Base-by-base conservation (phyloP, 1,140 invertebrate genomes). In the Lordiphosa mommai region DNA sequence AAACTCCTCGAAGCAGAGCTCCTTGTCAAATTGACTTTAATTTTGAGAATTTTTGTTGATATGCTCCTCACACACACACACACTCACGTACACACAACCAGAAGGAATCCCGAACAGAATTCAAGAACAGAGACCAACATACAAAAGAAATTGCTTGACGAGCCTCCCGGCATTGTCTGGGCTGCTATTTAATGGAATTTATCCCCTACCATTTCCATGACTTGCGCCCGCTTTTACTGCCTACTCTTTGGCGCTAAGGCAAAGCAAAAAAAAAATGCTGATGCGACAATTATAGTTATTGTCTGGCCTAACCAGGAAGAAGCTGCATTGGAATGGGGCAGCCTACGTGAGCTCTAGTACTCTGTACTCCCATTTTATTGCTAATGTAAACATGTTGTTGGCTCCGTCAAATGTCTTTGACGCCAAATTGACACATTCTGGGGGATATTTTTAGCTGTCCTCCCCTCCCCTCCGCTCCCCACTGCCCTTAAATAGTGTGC, bases 281-380 rank as follows among this genome's bases (percentile, higher is more conserved):
- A 80, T 80, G 74, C 74, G 76, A 80, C 74, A 80, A 80, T 80
- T 82, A 80, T 80, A 80, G 74, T 80, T 80, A 80, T 80, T 80
- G 74, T 80, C 74, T 80, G 74, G 71, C 71, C 59, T 79, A 73
- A 67, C 37, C 61, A 37, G 50, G 33, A 27, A 16, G 33, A 37
- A 17, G 29, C n/a, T n/a, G 16, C 36, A 16, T 13, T 44, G 5
- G 43, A 27, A 43, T 20, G 23, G 27, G 20, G 12, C 40, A 14
- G 14, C 30, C 57, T 73, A 79, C 73, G 74, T 79, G 73, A 79
- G 73, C 40, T 43, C 38, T 27, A 20, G 4, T 43, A 8, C 40
- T 47, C 44, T 14, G 44, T 48, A 40, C 47, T 56, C 65, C 65
- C 69, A 60, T 80, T 80, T 79, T 74, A 79, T 79, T 80, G 65